These are phyloP conservation scores for Dermatophagoides farinae DNA, from an alignment of 1,140 invertebrate genomes.

Conservation along the genomic window DNA sequence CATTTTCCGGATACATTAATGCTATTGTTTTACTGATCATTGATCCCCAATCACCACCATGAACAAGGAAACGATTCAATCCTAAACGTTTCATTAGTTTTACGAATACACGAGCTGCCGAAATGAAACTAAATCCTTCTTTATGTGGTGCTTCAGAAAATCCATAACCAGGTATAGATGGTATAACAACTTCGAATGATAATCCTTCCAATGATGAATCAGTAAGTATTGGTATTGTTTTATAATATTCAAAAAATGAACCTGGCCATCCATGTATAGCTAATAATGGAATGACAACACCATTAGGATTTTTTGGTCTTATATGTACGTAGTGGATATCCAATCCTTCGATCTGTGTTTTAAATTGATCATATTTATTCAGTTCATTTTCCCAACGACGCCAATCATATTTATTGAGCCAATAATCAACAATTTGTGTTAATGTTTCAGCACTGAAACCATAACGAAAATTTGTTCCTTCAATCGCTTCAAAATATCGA, in stretches of 20 bases:
- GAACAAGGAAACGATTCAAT: conserved; percentile 9
- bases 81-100: conserved; percentile 15
- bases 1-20: conserved; percentile 12
- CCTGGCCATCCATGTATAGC: conserved; percentile 71
- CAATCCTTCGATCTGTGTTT: conserved; percentile 39
- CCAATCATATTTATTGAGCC: conserved; percentile 50
- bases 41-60: conserved; percentile 16
- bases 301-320: conserved; percentile 21
- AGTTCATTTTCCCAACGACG: conserved; percentile 38
- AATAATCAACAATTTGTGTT: conserved; percentile 46
- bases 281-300: conserved; percentile 3
- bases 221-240: conserved; percentile 43
- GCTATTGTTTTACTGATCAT: conserved; percentile 9
- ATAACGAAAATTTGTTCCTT: conserved; percentile 40
- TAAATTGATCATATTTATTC: conserved; percentile 25
- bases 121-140: conserved; percentile 18
- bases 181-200: conserved; percentile 56
- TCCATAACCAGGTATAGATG: conserved; percentile 62
- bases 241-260: conserved; percentile 61
- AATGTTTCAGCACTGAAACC: conserved; percentile 50
- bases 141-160: conserved; percentile 47
- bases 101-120: conserved; percentile 9
- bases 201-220: conserved; percentile 32
- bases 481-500: not conserved
- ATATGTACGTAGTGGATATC: conserved; percentile 39